These are phyloP conservation scores for Scopus umbretta DNA, from an alignment of 2,113 vertebrate species.

Conservation along the genomic window DNA sequence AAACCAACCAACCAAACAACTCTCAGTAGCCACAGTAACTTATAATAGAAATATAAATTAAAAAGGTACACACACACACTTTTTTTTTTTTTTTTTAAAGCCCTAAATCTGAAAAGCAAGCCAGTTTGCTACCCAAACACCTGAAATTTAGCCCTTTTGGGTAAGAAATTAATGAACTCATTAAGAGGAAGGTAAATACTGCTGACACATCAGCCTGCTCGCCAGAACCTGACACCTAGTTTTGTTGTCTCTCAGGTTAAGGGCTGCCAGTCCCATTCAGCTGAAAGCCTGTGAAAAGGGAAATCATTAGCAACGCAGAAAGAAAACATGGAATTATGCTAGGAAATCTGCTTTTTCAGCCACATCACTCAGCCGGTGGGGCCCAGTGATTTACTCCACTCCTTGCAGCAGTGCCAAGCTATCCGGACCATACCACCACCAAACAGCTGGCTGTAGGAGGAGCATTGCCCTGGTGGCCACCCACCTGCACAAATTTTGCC, in stretches of 20 bases:
- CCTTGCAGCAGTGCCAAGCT: background rate
- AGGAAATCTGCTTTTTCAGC: background rate
- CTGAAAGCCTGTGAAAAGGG: background rate
- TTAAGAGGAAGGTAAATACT: background rate
- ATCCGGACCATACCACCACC: background rate
- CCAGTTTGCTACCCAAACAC: background rate
- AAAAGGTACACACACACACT: background rate
- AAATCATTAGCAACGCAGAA: background rate
- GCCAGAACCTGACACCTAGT: background rate
- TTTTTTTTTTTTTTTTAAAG: background rate
- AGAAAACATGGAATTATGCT: background rate
- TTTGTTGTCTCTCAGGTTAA: background rate
- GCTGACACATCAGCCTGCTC: background rate
- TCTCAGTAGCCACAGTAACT: background rate
- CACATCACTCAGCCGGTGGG: rapidly evolving
- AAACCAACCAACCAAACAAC: no score
- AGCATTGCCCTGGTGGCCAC: background rate
- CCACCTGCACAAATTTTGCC: background rate
- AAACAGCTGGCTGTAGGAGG: background rate
- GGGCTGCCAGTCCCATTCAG: background rate
- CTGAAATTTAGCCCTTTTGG: background rate
- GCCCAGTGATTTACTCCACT: background rate
- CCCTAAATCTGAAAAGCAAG: background rate
- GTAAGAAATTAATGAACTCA: background rate
- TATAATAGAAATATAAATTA: background rate